Base-by-base conservation (phyloP, 2,113 vertebrate species). In the Mirza zaza region DNA sequence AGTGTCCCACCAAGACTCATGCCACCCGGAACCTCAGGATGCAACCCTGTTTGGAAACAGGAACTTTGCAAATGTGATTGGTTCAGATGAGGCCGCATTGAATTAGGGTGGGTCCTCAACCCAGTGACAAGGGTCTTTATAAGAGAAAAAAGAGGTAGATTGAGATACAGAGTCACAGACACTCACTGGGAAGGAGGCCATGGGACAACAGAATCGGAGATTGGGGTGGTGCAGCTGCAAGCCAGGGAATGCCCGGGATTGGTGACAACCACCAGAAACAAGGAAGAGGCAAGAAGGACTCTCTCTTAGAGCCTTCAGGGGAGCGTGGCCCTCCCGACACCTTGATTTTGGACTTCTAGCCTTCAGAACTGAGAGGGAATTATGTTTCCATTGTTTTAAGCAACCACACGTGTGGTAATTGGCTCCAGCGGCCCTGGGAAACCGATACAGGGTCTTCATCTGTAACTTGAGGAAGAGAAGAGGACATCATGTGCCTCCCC, bases 221-320 rank as follows among this genome's bases (percentile, higher is more conserved):
- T 4, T 5, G 45, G 32, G 71, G 29, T 2, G 36, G 39, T 2
- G 12, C 2, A 0, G 9, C 12, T 10, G 9, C 8, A 27, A 48
- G 61, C 36, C 50, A 36, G 21, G 36, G n/a, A 18, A 34, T 0
- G 3, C 2, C 32, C 17, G 61, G 39, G 71, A 29, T 15, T 25
- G 27, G 39, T 1, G 29, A n/a, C 73, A 25, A 13, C n/a, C 65
- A 10, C 10, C 3, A 9, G 32, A 79, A n/a, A 45, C 17, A 11
- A 3, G 3, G 2, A 25, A 20, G 59, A 67, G 8, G 13, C 2
- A 0, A 1, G 0, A 23, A 36, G 12, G 48, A 2, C 23, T 5
- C 6, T 73, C 17, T 39, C 17, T 1, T 12, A 7, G n/a, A 25
- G 42, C 2, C 73, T 59, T n/a, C 20, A 1, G 8, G 29, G 1